phyloP scores from a whole-genome alignment of 2,888 invertebrate species.

The Cheiracanthium punctorium region DNA sequence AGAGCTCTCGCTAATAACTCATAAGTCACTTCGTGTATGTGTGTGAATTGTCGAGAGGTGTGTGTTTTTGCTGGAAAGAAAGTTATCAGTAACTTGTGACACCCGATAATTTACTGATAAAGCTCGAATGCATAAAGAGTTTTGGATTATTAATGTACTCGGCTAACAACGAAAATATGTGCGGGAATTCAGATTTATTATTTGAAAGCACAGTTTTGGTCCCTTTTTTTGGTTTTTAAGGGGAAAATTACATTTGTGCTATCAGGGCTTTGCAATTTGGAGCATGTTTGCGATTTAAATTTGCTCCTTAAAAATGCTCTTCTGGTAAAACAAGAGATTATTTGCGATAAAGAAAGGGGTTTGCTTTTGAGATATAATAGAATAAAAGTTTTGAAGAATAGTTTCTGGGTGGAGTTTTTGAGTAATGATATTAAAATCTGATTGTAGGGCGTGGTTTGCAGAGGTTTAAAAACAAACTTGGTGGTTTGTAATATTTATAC shows the following conservation, averaged over 20 bases:
- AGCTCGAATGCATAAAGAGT: background rate
- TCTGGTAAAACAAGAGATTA: background rate
- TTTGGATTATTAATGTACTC: background rate
- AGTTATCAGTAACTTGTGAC: conserved; percentile 15
- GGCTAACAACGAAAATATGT: background rate
- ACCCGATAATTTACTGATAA: conserved; percentile 4
- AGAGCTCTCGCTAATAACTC: background rate
- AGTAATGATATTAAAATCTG: no score
- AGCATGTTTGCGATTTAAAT: background rate
- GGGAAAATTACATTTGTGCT: background rate
- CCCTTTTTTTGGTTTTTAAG: background rate
- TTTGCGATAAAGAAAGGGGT: no score
- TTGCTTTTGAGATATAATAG: no score
- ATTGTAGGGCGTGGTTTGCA: no score
- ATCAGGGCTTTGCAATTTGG: background rate
- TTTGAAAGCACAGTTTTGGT: background rate
- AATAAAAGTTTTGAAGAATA: no score
- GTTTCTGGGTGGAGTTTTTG: no score
- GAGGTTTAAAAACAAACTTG: no score
- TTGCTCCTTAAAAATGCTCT: background rate
- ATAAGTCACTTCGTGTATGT: background rate
- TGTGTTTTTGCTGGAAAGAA: background rate
- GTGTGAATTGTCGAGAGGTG: background rate
- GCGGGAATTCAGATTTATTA: background rate
- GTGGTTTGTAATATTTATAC: no score